Conservation (phyloP, 1,140 invertebrate genomes). For the Bombus soroeensis region DNA sequence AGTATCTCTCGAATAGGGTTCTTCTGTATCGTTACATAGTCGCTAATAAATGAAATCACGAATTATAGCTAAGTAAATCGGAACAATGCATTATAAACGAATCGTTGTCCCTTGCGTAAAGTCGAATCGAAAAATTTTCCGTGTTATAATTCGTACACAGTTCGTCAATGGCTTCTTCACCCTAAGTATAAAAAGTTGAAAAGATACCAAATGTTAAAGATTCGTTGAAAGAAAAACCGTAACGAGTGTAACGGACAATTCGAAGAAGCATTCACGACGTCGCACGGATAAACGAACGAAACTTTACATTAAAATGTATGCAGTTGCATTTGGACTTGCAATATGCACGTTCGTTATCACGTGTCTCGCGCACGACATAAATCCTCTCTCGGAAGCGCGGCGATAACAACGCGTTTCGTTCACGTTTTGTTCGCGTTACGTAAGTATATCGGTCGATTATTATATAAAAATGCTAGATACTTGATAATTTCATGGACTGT, state of each 20-base stretch:
- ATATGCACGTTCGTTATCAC: background rate
- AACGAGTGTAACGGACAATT: background rate
- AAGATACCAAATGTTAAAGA: background rate
- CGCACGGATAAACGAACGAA: background rate
- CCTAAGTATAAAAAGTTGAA: constrained; percentile 7
- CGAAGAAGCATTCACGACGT: background rate
- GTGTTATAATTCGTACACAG: background rate
- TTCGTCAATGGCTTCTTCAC: background rate
- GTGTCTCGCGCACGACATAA: constrained; percentile 6
- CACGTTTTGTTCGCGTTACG: constrained; percentile 1
- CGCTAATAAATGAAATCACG: background rate
- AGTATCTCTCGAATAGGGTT: background rate
- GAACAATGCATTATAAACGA: background rate
- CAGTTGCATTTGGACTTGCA: background rate
- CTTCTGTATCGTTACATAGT: background rate
- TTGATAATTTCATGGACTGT: constrained; percentile 49
- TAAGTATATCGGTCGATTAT: constrained; percentile 35
- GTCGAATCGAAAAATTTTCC: background rate
- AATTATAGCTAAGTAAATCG: background rate
- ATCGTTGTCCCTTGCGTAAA: background rate
- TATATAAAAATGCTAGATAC: constrained; percentile 46
- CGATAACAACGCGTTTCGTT: background rate
- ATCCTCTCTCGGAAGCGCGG: background rate
- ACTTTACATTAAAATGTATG: no score
- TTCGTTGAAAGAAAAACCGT: background rate